Percentiles rank a stretch among this genome's conserved stretches.
These are phyloP conservation scores for Synergus umbraculus DNA, from an alignment of 2,888 invertebrate species.

Conservation along the genomic window DNA sequence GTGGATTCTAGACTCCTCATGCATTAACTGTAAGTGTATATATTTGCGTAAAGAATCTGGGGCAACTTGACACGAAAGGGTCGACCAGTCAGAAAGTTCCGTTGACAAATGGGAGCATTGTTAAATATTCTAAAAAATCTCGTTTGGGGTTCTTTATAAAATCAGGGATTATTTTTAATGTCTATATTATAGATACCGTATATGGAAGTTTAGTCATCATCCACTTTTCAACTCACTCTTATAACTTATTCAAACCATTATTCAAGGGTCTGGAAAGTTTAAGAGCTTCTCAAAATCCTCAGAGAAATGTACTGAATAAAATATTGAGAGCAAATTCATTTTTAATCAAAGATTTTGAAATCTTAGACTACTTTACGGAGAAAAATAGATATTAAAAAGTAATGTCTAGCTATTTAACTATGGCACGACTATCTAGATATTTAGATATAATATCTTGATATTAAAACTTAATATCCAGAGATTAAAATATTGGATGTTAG, in stretches of 20 bases:
- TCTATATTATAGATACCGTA: neutral
- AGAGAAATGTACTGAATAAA: neutral
- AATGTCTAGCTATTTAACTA: too few relatives aligned
- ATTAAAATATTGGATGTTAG: too few relatives aligned
- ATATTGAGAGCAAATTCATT: neutral
- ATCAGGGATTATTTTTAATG: slow-evolving; percentile 2
- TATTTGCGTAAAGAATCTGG: slow-evolving; percentile 27
- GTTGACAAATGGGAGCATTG: slow-evolving; percentile 30
- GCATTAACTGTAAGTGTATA: slow-evolving; percentile 8
- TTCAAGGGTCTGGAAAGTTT: neutral
- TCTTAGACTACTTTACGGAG: too few relatives aligned
- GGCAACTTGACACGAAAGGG: slow-evolving; percentile 30
- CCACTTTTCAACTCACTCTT: neutral
- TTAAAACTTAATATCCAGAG: too few relatives aligned
- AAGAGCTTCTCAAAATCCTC: neutral
- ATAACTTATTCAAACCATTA: neutral
- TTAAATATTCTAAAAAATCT: neutral
- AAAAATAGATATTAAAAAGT: too few relatives aligned
- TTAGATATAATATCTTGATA: too few relatives aligned
- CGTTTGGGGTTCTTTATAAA: neutral
- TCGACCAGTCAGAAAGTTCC: slow-evolving; percentile 32
- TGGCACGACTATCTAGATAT: too few relatives aligned
- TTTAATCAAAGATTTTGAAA: neutral
- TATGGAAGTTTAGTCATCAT: neutral
- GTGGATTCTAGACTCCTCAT: slow-evolving; percentile 8